phyloP scores from a whole-genome alignment of 2,797 vertebrate species.

The Pipistrellus pygmaeus region DNA sequence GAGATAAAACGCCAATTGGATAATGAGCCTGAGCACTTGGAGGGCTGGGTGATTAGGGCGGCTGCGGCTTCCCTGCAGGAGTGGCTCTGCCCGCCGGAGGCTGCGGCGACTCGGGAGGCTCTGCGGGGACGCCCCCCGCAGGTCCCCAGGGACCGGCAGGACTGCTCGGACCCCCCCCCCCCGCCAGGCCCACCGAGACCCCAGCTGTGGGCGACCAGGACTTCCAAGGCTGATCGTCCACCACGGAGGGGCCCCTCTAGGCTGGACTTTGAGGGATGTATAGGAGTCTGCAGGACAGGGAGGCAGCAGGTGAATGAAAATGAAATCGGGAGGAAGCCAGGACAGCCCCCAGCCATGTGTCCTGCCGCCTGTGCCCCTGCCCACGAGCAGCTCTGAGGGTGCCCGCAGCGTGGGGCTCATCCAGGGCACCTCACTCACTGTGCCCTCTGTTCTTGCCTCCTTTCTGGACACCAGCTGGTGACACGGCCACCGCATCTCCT shows the following conservation, averaged over 20 bases:
- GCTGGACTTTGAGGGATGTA: background rate
- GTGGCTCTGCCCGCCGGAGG: background rate
- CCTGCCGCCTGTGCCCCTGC: background rate
- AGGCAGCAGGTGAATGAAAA: background rate
- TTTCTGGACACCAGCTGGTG: background rate
- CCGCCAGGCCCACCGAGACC: no score
- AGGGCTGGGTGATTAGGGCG: conserved; percentile 75
- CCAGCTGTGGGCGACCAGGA: background rate
- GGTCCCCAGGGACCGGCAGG: background rate
- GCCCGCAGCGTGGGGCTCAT: no score
- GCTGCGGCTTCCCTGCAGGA: conserved; percentile 64
- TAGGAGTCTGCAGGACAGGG: background rate
- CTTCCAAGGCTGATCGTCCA: background rate
- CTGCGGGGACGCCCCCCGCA: background rate
- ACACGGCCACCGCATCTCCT: accelerated
- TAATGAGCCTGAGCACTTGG: conserved; percentile 81
- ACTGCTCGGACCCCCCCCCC: background rate
- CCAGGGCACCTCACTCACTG: accelerated
- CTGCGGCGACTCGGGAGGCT: background rate
- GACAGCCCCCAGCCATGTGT: accelerated
- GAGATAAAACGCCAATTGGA: conserved; percentile 82
- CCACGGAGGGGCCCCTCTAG: background rate
- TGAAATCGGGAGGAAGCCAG: background rate
- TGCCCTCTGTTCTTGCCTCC: no score
- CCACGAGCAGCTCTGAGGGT: background rate